Evolutionary conservation across 1,140 invertebrate genomes (phyloP), one percentile per base, ranked within the genome.

Genomic region (Maniola jurtina): DNA sequence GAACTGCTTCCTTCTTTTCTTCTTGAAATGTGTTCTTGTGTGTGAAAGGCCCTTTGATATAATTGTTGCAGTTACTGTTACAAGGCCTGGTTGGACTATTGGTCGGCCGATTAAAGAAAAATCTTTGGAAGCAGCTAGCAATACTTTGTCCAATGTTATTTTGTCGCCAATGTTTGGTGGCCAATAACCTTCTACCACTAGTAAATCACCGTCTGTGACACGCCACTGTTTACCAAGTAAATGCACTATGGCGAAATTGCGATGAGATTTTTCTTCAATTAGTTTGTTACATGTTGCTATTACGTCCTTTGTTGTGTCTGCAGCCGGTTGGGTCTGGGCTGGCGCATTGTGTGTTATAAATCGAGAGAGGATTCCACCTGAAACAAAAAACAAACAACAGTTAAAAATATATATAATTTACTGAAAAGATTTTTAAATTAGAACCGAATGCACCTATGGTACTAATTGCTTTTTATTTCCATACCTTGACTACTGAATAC

Each of bases 31-130:
- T 57, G 95, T 95, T 82, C 95, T 96, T 0, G 95, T 96, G 73
- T 97, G 94, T 0, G 96, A 96, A 1, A 98, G 89, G 0, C 96
- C 96, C 87, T 98, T 98, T 71, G 98, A 97, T 55, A 99, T 95
- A 6, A 99, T 94, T 38, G 96, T 98, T 0, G 96, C 97, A 68
- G 96, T 94, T 0, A 99, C 92, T 56, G 92, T 90, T 0, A 97
- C 95, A 36, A 96, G 83, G 56, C 95, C 95, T 34, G 92, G 91
- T 80, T 96, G 94, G 8, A 98, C 87, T 13, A 98, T 68, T 0
- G 97, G 97, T 57, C 94, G 90, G 48, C 98, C 97, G 68, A 98
- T 91, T 0, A 98, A 80, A 7, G 96, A 96, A 71, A 98, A 98
- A 84, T 98, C 96, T 68, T 92, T 93, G n/a, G 94, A 93, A 2